Evolutionary conservation across 2,888 invertebrate genomes (phyloP).

Genomic region (Agelastica alni): DNA sequence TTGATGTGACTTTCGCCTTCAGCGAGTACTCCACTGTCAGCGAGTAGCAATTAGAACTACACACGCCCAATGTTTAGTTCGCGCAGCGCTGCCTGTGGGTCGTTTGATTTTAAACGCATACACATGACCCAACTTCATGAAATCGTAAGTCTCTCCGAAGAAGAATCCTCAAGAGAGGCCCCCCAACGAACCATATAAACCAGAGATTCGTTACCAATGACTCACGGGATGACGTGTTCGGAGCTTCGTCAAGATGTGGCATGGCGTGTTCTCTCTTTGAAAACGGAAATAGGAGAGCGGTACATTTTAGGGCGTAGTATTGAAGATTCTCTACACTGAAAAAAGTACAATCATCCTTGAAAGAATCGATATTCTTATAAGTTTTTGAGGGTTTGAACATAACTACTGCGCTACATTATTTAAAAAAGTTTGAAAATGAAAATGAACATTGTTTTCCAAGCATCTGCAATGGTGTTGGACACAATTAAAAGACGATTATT

Average conservation of each 20-base stretch:
- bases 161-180: conserved; percentile 6
- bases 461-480: too few species aligned
- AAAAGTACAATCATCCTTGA: too few species aligned
- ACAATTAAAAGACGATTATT: too few species aligned
- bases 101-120: not conserved
- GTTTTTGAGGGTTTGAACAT: too few species aligned
- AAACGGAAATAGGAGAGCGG: conserved; percentile 15
- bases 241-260: conserved; percentile 4
- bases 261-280: conserved; percentile 7
- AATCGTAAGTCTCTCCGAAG: not conserved
- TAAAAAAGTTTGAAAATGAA: too few species aligned
- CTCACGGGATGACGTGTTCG: conserved; percentile 16
- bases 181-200: conserved; percentile 17
- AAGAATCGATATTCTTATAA: too few species aligned
- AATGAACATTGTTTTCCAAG: not conserved
- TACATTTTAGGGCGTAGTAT: conserved; percentile 15
- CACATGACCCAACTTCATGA: not conserved
- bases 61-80: not conserved
- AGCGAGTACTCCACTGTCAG: too few species aligned
- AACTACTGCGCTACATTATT: too few species aligned
- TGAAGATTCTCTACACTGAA: not conserved
- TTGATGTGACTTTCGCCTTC: too few species aligned
- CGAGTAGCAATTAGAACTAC: not conserved
- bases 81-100: not conserved
- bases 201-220: conserved; percentile 18